phyloP scores from a whole-genome alignment of 2,797 vertebrate species.

The Arrhamphus sclerolepis region DNA sequence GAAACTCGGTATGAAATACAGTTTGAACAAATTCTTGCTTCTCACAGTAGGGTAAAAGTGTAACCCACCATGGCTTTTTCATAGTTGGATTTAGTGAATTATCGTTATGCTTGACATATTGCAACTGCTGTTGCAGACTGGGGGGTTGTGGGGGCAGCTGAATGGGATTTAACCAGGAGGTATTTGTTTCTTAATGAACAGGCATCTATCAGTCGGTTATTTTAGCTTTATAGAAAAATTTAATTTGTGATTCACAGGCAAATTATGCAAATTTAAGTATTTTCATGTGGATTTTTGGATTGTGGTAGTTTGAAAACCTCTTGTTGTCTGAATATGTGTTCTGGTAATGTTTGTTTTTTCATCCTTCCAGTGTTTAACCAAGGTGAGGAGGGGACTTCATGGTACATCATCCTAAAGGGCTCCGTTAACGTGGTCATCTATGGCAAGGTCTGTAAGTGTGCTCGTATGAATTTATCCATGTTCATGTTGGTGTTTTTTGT shows the following conservation, averaged over 20 bases:
- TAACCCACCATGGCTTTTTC: too few relatives aligned
- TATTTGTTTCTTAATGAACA: too few relatives aligned
- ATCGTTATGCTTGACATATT: too few relatives aligned
- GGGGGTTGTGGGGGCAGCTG: too few relatives aligned
- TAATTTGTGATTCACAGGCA: not conserved
- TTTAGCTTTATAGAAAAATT: not conserved
- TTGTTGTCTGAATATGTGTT: not conserved
- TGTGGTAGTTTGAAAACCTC: not conserved
- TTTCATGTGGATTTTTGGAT: not conserved
- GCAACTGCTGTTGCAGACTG: not conserved
- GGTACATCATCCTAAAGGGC: conserved; percentile 99
- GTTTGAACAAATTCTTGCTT: too few relatives aligned
- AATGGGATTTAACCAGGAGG: too few relatives aligned
- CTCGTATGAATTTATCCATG: conserved; percentile 5
- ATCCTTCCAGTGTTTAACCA: conserved; percentile 97
- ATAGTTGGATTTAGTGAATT: too few relatives aligned
- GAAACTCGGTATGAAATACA: too few relatives aligned
- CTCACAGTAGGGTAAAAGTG: too few relatives aligned
- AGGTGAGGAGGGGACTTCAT: conserved; percentile 98
- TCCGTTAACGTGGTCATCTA: conserved; percentile 99
- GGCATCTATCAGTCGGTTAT: not conserved
- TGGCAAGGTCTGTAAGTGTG: conserved; percentile 76
- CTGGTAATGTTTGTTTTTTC: conserved; percentile 1
- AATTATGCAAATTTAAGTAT: not conserved
- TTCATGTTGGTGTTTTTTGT: conserved; percentile 3